phyloP scores from a whole-genome alignment of 2,888 invertebrate genomes.

The Dusona sp. region DNA sequence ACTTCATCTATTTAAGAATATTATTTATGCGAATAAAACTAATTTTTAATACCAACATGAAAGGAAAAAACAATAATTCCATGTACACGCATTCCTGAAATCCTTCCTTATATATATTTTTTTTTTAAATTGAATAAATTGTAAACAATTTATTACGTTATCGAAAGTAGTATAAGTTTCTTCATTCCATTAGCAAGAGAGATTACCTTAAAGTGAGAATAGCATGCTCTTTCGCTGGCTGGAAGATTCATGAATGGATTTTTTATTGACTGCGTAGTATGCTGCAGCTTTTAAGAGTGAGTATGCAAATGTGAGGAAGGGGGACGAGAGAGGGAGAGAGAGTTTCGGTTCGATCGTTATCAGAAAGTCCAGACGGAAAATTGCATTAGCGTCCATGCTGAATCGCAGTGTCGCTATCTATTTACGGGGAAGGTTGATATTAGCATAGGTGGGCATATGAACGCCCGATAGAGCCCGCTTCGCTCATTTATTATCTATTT shows the following conservation, averaged over 20 bases:
- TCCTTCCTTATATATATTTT: neutral
- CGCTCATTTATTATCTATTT: constrained; percentile 79
- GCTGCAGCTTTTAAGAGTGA: neutral
- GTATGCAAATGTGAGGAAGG: constrained; percentile 2
- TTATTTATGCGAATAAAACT: too few relatives aligned
- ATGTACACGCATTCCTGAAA: neutral
- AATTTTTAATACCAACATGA: neutral
- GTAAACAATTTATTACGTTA: neutral
- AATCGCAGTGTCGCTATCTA: constrained; percentile 43
- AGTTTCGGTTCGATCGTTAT: constrained; percentile 32
- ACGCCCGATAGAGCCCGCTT: constrained; percentile 75
- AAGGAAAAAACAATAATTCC: neutral
- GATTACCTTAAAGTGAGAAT: neutral
- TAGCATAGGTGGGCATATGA: constrained; percentile 70
- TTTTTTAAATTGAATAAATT: neutral
- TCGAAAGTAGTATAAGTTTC: neutral
- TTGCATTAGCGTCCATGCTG: constrained; percentile 23
- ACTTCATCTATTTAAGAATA: too few relatives aligned
- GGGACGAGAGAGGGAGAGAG: constrained; percentile 8
- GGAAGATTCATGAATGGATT: neutral
- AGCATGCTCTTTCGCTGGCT: neutral
- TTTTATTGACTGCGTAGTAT: constrained; percentile 9
- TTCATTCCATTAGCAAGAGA: constrained; percentile 5
- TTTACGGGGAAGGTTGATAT: constrained; percentile 65
- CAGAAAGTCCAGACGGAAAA: constrained; percentile 20